These are phyloP conservation scores for Barypeithes pellucidus DNA, from an alignment of 2,888 invertebrate genomes.

Conservation along the genomic window DNA sequence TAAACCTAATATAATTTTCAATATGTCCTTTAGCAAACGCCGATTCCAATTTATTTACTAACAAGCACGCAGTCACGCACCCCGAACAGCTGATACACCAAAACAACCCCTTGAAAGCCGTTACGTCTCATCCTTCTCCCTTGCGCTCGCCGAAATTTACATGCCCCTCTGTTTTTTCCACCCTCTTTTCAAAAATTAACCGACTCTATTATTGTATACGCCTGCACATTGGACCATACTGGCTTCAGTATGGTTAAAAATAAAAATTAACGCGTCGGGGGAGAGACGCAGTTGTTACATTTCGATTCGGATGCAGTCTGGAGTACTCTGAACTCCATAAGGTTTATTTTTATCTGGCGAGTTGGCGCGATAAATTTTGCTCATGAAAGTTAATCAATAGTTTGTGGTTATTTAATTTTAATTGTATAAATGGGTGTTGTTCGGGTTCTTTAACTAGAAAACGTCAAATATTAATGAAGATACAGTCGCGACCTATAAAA, in stretches of 20 bases:
- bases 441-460: not conserved
- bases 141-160: not conserved
- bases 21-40: not conserved
- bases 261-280: not conserved
- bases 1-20: no score
- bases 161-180: not conserved
- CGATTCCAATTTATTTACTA: constrained; percentile 12
- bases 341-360: constrained; percentile 22
- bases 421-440: constrained; percentile 12
- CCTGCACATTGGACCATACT: constrained; percentile 13
- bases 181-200: constrained; percentile 18
- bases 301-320: not conserved
- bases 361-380: constrained; percentile 9
- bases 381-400: constrained; percentile 13
- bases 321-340: constrained; percentile 1
- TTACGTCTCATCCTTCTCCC: constrained; percentile 2
- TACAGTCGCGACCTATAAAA: not conserved
- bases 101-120: constrained; percentile 9
- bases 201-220: constrained; percentile 6
- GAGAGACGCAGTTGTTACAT: no score
- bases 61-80: constrained; percentile 20
- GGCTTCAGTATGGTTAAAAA: constrained; percentile 9
- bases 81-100: constrained; percentile 27
- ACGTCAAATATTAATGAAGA: constrained; percentile 9
- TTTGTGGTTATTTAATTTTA: constrained; percentile 10